Evolutionary conservation across 1,140 invertebrate genomes (phyloP), one percentile per base, ranked within the genome.

Genomic region (Euborellia annulipes): DNA sequence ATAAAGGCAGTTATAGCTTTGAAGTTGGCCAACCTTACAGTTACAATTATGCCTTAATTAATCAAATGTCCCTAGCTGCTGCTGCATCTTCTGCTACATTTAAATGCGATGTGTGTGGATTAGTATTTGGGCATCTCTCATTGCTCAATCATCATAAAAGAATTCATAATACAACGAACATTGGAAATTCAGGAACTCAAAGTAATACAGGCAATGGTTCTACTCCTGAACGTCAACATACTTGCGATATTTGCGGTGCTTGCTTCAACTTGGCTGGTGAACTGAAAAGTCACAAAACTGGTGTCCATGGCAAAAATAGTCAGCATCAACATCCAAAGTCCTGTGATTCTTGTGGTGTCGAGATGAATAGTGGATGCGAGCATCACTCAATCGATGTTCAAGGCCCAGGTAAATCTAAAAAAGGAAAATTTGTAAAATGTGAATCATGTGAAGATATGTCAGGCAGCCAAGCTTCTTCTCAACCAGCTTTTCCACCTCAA

Each of bases 101-200:
- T 58, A 86, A 86, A 63, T 87, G 84, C 62, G 84, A 87, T 62
- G 77, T 85, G 3, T 87, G 84, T 58, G 82, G 82, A 20, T 61
- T 85, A 23, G 82, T 84, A 64, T 87, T 87, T 59, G 76, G 76
- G 2, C 82, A 86, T 57, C 65, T 85, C 46, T 75, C 78, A 19
- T 57, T 85, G 36, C 61, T 87, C 1, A 85, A 82, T 62, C 78
- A 84, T 54, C 83, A 87, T 57, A 87, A 86, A 64, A 70, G 81
- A 45, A 79, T 83, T 54, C 81, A 84, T 57, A 74, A 74, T 51
- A 75, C 51, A 58, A 56, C 3, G 56, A 55, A 56, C 36, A 53
- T 58, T 16, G 20, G 18, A 14, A 42, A 20, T 70, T 0, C 68
- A 70, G 55, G 63, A 65, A 41, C 64, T 61, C 3, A 66, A 62